These are phyloP conservation scores for Paramisgurnus dabryanus DNA, from an alignment of 2,113 vertebrate genomes.

Conservation along the genomic window DNA sequence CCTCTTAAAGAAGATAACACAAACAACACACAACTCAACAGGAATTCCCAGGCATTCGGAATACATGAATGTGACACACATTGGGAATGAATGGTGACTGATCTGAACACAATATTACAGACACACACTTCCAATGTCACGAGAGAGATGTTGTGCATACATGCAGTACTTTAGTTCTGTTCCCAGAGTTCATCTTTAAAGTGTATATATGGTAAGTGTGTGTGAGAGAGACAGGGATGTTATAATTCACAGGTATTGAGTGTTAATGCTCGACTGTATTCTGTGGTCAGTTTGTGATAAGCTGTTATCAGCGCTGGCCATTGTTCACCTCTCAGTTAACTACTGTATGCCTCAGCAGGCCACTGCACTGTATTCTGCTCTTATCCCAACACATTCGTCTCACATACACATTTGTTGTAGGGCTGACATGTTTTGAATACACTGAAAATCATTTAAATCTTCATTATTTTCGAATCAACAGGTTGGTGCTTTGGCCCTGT, in stretches of 20 bases:
- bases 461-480: not conserved
- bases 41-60: too few relatives aligned
- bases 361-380: conserved; percentile 59
- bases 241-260: conserved; percentile 44
- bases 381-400: conserved; percentile 44
- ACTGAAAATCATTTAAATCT: not conserved
- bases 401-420: conserved; percentile 17
- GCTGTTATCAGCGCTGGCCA: conserved; percentile 64
- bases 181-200: not conserved
- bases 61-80: too few relatives aligned
- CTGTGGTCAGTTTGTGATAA: conserved; percentile 63
- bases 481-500: too few relatives aligned
- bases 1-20: conserved; percentile 68
- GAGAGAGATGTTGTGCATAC: not conserved
- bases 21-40: not conserved
- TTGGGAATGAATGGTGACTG: not conserved
- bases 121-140: not conserved
- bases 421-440: too few relatives aligned
- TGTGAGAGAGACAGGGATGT: conserved; percentile 26
- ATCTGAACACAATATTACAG: not conserved
- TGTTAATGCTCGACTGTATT: conserved; percentile 61
- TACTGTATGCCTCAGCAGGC: conserved; percentile 69
- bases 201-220: too few relatives aligned
- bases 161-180: too few relatives aligned
- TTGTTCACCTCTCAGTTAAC: conserved; percentile 60